phyloP scores from a whole-genome alignment of 2,797 vertebrate genomes.

The Amblyopsis hoosieri region DNA sequence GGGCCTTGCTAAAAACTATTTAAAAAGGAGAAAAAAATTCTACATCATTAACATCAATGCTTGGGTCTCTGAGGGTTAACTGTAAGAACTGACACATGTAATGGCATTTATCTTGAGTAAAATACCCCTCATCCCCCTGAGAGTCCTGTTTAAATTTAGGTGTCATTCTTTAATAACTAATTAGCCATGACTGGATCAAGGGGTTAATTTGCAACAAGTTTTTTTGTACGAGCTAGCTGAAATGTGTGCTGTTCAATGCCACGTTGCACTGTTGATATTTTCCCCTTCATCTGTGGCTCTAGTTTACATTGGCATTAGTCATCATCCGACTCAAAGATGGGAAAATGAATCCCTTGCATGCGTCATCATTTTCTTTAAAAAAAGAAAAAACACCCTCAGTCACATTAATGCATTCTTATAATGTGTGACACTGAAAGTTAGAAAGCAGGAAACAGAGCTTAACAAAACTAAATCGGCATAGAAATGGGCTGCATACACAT shows the following conservation, averaged over 20 bases:
- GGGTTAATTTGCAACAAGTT: conserved; percentile 28
- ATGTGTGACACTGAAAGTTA: not conserved
- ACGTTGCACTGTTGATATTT: conserved; percentile 73
- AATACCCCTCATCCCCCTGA: not conserved
- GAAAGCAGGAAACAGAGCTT: not conserved
- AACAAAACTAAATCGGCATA: not conserved
- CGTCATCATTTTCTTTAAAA: no score
- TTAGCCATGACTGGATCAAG: conserved; percentile 11
- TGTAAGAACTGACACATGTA: not conserved
- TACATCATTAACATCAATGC: no score
- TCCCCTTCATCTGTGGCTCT: conserved; percentile 5
- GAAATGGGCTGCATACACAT: conserved; percentile 5
- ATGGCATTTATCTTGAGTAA: not conserved
- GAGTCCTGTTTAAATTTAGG: not conserved
- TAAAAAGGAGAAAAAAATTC: no score
- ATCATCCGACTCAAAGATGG: conserved; percentile 22
- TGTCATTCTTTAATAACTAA: not conserved
- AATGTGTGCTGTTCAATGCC: conserved; percentile 71
- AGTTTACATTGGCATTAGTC: conserved; percentile 20
- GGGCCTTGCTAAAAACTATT: no score
- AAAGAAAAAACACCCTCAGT: not conserved
- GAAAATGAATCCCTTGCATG: no score
- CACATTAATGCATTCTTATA: not conserved
- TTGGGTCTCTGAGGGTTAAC: no score
- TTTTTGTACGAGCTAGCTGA: conserved; percentile 47